A percentile compares a stretch with the other conserved stretches of the same genome.
phyloP scores from a whole-genome alignment of 2,888 invertebrate species.

The Agelastica alni region DNA sequence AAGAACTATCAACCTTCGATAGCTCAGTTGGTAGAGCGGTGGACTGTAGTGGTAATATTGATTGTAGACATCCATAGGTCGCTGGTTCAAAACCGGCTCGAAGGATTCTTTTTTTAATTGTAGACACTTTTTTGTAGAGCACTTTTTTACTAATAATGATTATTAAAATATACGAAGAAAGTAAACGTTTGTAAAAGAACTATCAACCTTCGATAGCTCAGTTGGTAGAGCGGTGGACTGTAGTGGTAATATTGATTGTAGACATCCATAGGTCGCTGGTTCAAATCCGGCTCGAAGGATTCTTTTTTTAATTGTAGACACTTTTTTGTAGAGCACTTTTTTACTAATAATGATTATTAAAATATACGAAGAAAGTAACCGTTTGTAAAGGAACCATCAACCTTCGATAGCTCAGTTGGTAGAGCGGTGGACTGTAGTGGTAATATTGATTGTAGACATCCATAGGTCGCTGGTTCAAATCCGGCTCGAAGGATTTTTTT shows the following conservation, averaged over 20 bases:
- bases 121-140: no score
- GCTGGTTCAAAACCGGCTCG: slow-evolving; percentile 73
- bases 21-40: slow-evolving; percentile 53
- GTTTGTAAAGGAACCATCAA: slow-evolving; percentile 5
- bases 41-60: slow-evolving; percentile 43
- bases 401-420: slow-evolving; percentile 55
- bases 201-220: slow-evolving; percentile 53
- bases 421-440: slow-evolving; percentile 53
- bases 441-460: slow-evolving; percentile 51
- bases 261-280: slow-evolving; percentile 66
- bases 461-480: slow-evolving; percentile 61
- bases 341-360: no score
- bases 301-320: no score
- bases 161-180: no score
- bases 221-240: slow-evolving; percentile 55
- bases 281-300: slow-evolving; percentile 72
- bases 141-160: no score
- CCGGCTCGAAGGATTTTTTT: slow-evolving; percentile 47
- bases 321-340: no score
- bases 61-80: slow-evolving; percentile 59
- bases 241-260: slow-evolving; percentile 35
- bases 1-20: slow-evolving; percentile 51
- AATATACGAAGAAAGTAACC: not conserved
- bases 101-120: no score
- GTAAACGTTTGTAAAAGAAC: no score